Conservation (phyloP, 2,113 vertebrate species). For the Anguilla rostrata region DNA sequence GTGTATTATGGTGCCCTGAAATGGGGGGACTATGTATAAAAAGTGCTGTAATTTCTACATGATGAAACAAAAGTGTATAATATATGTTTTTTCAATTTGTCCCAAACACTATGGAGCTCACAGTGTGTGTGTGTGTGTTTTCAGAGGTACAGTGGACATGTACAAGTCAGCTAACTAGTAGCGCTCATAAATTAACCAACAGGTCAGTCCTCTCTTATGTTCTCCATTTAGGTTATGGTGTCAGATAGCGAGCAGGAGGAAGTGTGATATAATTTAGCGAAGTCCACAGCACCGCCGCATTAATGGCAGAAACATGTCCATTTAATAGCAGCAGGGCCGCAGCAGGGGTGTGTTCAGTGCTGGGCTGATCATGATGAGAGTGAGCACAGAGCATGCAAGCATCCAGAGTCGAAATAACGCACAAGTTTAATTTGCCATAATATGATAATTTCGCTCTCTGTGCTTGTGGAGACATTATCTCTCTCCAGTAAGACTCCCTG, state of each 20-base stretch:
- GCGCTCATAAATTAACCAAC: background rate
- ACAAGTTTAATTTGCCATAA: conserved; percentile 14
- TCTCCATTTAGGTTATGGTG: background rate
- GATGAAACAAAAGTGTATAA: too few relatives aligned
- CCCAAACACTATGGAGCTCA: too few relatives aligned
- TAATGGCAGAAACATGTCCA: background rate
- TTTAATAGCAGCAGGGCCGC: background rate
- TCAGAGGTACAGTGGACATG: too few relatives aligned
- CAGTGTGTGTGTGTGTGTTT: background rate
- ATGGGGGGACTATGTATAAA: too few relatives aligned
- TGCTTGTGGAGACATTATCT: conserved; percentile 28
- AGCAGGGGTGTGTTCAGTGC: background rate
- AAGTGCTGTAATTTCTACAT: too few relatives aligned
- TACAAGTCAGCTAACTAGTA: too few relatives aligned
- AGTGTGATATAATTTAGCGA: background rate
- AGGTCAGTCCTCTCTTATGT: background rate
- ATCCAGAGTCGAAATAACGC: conserved; percentile 16
- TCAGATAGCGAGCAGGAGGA: background rate
- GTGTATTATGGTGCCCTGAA: too few relatives aligned
- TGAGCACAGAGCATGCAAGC: background rate
- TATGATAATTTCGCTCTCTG: conserved; percentile 19
- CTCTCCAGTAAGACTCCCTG: conserved; percentile 33
- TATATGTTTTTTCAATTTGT: too few relatives aligned
- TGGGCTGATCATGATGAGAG: background rate
- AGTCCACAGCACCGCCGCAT: background rate